phyloP scores from a whole-genome alignment of 1,140 invertebrate genomes.

The Dysdera silvatica region DNA sequence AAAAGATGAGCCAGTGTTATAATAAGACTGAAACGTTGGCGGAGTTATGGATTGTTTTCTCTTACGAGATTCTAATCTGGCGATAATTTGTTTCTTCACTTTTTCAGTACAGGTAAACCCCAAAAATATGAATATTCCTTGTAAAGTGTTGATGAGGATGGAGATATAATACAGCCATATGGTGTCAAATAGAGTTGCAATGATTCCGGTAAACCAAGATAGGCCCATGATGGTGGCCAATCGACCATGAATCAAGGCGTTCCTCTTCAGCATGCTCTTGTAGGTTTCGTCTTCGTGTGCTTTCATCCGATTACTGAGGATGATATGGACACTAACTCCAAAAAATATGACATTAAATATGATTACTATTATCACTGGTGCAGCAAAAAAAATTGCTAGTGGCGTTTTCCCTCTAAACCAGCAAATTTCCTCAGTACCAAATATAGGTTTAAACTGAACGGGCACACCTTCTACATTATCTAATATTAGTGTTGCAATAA shows the following conservation, averaged over 20 bases:
- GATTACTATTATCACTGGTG: conserved; percentile 48
- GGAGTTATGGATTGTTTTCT: not conserved
- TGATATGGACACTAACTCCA: conserved; percentile 46
- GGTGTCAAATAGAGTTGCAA: conserved; percentile 37
- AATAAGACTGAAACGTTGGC: conserved; percentile 19
- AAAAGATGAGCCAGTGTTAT: too few relatives aligned
- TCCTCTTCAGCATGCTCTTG: conserved; percentile 34
- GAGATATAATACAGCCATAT: conserved; percentile 48
- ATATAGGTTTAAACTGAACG: conserved; percentile 40
- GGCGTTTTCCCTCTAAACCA: conserved; percentile 51
- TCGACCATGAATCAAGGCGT: conserved; percentile 51
- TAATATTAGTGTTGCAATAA: conserved; percentile 45
- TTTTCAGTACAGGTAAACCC: conserved; percentile 47
- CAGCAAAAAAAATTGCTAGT: conserved; percentile 50
- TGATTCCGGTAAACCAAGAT: conserved; percentile 49
- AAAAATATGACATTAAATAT: conserved; percentile 50
- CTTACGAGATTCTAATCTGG: too few relatives aligned
- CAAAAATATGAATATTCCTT: conserved; percentile 54
- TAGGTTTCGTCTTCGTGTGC: conserved; percentile 27
- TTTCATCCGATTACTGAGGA: conserved; percentile 45
- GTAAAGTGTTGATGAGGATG: conserved; percentile 51
- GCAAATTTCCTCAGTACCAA: conserved; percentile 42
- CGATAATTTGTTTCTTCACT: conserved; percentile 15
- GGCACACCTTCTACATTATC: conserved; percentile 40
- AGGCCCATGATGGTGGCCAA: conserved; percentile 47